Base-by-base conservation (phyloP, 2,113 vertebrate genomes). In the Dipodomys spectabilis region DNA sequence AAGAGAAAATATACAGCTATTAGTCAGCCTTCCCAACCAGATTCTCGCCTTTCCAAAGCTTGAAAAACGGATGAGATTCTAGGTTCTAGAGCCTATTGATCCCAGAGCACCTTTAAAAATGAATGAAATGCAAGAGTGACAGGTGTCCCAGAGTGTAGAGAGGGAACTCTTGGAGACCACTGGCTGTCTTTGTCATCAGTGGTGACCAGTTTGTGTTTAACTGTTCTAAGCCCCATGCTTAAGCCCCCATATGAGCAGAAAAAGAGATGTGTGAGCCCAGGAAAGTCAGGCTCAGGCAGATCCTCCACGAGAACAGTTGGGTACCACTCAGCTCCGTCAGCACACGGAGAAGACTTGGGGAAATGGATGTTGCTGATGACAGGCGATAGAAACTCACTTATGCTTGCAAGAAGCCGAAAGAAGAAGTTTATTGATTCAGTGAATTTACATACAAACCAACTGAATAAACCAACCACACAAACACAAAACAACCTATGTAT, bases 141-240 rank as follows among this genome's bases (percentile, higher is more conserved):
- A 25, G 16, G 60, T 62, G 60, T 49, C 49, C 49, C 12, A 12
- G 49, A 49, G 49, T 49, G 49, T 57, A 13, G 53, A 10, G 15
- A 11, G 0, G 0, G 62, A 23, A 64, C 16, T 35, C 15, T 7
- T 9, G 2, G 27, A 11, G 28, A 18, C 32, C 1, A 1, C 0
- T 15, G 64, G 6, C 39, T 27, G 0, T 2, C 22, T 67, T 91
- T 67, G 49, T 39, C 35, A 39, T 62, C 20, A 8, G 2, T 5
- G 22, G 27, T 35, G 20, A 88, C 27, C 10, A 19, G 22, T 49
- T 72, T 39, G 27, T 28, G 30, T 39, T 69, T 39, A 44, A 64
- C 7, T 11, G 9, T 53, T 2, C 7, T 13, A 4, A 53, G 27
- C 53, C 45, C 23, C 4, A 1, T 7, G 15, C 25, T 82, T 27